Conservation (phyloP, 2,797 vertebrate genomes). For the Syndactyla subalaris region DNA sequence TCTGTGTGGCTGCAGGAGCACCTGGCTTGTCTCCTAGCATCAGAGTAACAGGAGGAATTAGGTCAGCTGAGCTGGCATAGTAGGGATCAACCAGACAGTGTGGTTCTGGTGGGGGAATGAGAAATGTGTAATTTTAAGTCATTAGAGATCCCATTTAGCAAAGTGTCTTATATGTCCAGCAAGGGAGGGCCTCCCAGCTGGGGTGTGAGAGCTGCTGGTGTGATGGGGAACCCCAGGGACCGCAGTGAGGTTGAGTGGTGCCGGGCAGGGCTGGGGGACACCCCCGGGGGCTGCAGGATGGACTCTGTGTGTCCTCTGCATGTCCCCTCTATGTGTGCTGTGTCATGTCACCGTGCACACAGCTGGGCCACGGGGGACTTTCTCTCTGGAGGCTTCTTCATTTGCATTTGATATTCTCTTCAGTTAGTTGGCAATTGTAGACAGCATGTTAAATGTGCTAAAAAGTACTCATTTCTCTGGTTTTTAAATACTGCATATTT, state of each 20-base stretch:
- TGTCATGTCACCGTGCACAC: background rate
- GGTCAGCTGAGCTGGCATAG: constrained; percentile 59
- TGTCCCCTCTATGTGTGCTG: background rate
- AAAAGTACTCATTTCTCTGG: background rate
- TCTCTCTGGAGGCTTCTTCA: background rate
- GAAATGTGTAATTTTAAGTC: constrained; percentile 5
- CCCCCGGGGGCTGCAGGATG: background rate
- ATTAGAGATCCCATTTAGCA: constrained; percentile 61
- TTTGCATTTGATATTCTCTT: background rate
- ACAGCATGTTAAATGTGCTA: background rate
- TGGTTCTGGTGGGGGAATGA: background rate
- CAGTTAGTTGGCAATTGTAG: background rate
- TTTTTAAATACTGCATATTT: background rate
- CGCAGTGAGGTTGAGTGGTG: accelerated
- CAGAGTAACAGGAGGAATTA: constrained; percentile 60
- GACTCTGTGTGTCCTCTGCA: background rate
- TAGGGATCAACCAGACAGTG: constrained; percentile 29
- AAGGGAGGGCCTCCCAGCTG: background rate
- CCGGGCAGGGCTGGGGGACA: background rate
- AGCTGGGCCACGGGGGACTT: accelerated
- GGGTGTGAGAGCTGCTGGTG: background rate
- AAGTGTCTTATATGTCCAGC: background rate
- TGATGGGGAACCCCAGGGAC: background rate
- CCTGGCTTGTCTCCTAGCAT: constrained; percentile 49
- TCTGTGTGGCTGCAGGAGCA: constrained; percentile 39